Percentiles rank a stretch among this genome's conserved stretches.
These are phyloP conservation scores for Sussaba pulchella DNA, from an alignment of 2,888 invertebrate species.

Conservation along the genomic window DNA sequence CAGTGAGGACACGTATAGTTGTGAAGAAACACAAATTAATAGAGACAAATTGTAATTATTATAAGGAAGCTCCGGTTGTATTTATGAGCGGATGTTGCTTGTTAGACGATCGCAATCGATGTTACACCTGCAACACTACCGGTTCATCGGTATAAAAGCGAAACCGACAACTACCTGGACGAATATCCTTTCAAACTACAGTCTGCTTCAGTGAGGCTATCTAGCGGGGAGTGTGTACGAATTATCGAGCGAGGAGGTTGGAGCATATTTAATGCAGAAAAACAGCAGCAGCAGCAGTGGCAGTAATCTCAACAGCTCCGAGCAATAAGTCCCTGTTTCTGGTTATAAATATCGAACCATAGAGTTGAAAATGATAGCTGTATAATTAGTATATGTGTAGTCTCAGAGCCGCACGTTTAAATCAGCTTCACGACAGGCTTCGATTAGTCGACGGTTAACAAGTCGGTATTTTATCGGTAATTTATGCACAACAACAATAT, in stretches of 20 bases:
- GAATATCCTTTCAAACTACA: constrained; percentile 25
- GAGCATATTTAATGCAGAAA: constrained; percentile 20
- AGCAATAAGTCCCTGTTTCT: constrained; percentile 40
- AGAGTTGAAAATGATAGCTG: constrained; percentile 41
- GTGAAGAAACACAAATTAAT: constrained; percentile 39
- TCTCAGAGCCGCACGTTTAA: constrained; percentile 48
- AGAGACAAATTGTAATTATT: constrained; percentile 48
- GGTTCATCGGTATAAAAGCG: constrained; percentile 19
- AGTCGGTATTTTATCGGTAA: too few species aligned
- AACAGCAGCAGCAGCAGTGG: not conserved
- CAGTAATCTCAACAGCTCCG: constrained; percentile 3
- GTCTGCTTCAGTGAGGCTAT: constrained; percentile 21
- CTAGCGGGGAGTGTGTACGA: not conserved
- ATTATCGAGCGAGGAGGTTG: constrained; percentile 1
- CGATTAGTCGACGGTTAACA: too few species aligned
- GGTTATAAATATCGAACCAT: constrained; percentile 41
- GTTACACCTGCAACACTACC: constrained; percentile 31
- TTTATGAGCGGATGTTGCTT: constrained; percentile 42
- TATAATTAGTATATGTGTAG: constrained; percentile 52
- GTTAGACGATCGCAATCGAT: constrained; percentile 35
- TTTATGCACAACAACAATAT: too few species aligned
- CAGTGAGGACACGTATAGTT: constrained; percentile 22
- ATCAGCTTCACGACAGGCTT: constrained; percentile 36
- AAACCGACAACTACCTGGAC: constrained; percentile 17
- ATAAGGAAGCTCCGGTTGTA: constrained; percentile 27